phyloP scores from a whole-genome alignment of 2,797 vertebrate species.

The Enteromius radiatus region DNA sequence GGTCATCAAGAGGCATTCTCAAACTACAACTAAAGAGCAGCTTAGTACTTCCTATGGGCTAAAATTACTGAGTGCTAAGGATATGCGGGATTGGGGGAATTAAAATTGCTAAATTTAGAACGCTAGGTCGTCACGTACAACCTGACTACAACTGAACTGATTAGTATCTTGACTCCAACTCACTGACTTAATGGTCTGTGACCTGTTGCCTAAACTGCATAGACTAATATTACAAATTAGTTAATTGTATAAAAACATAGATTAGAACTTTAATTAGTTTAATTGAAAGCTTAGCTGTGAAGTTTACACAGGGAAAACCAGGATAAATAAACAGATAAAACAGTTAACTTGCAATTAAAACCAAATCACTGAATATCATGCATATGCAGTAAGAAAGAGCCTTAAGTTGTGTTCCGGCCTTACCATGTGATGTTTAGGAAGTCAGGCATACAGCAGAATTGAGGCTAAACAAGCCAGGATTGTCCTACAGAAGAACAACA shows the following conservation, averaged over 20 bases:
- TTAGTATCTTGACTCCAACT: neutral
- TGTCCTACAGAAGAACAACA: neutral
- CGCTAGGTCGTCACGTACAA: neutral
- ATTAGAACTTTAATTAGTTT: neutral
- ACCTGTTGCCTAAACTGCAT: neutral
- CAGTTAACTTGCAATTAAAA: neutral
- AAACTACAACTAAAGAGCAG: constrained; percentile 18
- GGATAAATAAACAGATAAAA: neutral
- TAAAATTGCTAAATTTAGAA: constrained; percentile 17
- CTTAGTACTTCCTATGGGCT: neutral
- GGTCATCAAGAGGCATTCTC: constrained; percentile 19
- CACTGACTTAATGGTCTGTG: neutral
- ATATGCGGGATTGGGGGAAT: neutral
- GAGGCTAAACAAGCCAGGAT: neutral
- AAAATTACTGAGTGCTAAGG: constrained; percentile 3
- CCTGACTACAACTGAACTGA: neutral
- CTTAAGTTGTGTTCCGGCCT: neutral
- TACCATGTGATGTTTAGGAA: constrained; percentile 6
- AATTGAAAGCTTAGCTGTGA: neutral
- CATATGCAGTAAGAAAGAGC: neutral
- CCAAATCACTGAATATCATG: neutral
- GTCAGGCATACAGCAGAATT: neutral
- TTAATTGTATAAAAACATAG: neutral
- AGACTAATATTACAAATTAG: neutral
- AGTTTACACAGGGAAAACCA: neutral